Evolutionary conservation across 2,888 invertebrate species (phyloP).

Genomic region (Eupithecia tripunctaria): DNA sequence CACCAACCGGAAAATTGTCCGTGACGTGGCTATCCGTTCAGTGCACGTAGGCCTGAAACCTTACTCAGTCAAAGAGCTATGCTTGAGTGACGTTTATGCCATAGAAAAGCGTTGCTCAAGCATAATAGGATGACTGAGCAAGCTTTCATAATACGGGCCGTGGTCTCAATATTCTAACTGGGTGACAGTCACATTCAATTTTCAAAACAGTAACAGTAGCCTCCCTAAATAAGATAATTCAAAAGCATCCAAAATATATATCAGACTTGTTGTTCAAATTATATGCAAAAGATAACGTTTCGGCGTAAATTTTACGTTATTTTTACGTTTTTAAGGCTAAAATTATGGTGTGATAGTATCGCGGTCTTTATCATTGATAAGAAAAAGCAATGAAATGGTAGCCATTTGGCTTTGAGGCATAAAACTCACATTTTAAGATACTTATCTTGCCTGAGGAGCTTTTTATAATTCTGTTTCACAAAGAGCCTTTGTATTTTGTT

Average conservation of each 20-base stretch:
- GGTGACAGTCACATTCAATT: background rate
- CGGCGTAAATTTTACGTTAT: slow-evolving; percentile 4
- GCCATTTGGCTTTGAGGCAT: background rate
- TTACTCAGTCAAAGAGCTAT: too few relatives aligned
- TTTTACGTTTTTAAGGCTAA: slow-evolving; percentile 7
- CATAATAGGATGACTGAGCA: too few relatives aligned
- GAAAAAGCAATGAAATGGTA: slow-evolving; percentile 8
- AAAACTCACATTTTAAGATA: slow-evolving; percentile 6
- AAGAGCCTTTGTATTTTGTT: slow-evolving; percentile 3
- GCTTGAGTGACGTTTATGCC: too few relatives aligned
- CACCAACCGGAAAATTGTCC: too few relatives aligned
- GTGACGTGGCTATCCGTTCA: too few relatives aligned
- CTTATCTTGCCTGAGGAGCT: slow-evolving; percentile 8
- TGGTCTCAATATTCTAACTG: too few relatives aligned
- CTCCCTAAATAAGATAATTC: background rate
- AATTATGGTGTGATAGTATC: slow-evolving; percentile 13
- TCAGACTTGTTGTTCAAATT: slow-evolving; percentile 15
- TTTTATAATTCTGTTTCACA: slow-evolving; percentile 10
- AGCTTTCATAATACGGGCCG: too few relatives aligned
- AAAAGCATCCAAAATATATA: slow-evolving; percentile 19
- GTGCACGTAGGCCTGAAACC: too few relatives aligned
- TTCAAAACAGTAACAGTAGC: background rate
- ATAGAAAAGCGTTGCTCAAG: too few relatives aligned
- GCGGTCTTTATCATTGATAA: slow-evolving; percentile 4
- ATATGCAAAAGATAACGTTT: slow-evolving; percentile 16